Evolutionary conservation across 2,113 vertebrate genomes (phyloP), one percentile per base, ranked within the genome.

Genomic region (Acrocephalus kingi): DNA sequence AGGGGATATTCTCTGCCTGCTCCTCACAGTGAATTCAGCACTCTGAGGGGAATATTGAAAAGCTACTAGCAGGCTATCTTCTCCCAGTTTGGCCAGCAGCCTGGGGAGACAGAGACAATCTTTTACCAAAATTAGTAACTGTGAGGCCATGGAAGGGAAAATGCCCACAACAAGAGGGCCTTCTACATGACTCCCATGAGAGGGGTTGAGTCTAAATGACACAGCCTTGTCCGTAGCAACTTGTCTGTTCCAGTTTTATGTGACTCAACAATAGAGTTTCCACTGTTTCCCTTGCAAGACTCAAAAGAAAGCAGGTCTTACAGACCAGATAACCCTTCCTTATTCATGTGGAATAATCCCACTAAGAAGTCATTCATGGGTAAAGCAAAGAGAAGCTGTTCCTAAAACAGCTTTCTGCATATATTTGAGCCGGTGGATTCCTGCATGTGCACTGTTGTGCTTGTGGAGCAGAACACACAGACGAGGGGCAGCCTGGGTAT

Each of bases 311-410:
- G 95, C 93, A 88, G 90, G 68, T 90, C 85, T 95, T 93, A 49
- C 88, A 86, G 90, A 93, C 90, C 93, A 94, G 94, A 96, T 97
- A 96, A 93, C 96, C 92, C 93, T 96, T 96, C 85, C 88, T 96
- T 95, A 94, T 94, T 93, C 95, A 96, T 93, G 94, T 96, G 93
- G 94, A 93, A 95, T 97, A 96, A 96, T 96, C 94, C 94, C 69
- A 78, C 93, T 93, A 86, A 91, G 83, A 92, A 94, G 62, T 97
- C 84, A 96, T 94, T 97, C 96, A 97, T 96, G 95, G 80, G 94
- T 95, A 95, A 96, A 96, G 87, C 68, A 92, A 93, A 96, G 93
- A 95, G 89, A 94, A 89, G 90, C 93, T 96, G 93, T 89, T 89
- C 83, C 85, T 94, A 95, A 93, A 97, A 61, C 82, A 96, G 94